phyloP scores from a whole-genome alignment of 2,888 invertebrate genomes.

The Cabera pusaria region DNA sequence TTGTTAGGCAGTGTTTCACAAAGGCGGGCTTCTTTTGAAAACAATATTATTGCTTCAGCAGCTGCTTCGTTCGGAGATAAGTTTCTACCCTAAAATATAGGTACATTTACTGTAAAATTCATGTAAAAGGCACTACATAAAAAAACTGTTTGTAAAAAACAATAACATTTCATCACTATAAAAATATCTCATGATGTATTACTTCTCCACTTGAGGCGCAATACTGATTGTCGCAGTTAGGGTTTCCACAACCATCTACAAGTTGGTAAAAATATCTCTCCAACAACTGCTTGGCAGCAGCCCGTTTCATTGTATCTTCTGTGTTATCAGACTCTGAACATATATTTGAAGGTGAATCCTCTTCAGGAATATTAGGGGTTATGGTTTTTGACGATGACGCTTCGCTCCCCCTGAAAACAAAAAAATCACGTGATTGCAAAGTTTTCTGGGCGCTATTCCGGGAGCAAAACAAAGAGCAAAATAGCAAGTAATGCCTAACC shows the following conservation, averaged over 20 bases:
- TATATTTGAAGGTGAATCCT: slow-evolving; percentile 59
- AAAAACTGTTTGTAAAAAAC: no score
- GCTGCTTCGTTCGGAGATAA: slow-evolving; percentile 95
- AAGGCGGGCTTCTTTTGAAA: slow-evolving; percentile 91
- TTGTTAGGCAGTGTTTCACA: slow-evolving; percentile 90
- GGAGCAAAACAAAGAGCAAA: slow-evolving; percentile 69
- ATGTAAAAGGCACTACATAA: no score
- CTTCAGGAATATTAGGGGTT: slow-evolving; percentile 63
- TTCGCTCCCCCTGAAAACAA: slow-evolving; percentile 74
- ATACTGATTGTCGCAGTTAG: slow-evolving; percentile 91
- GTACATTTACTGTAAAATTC: no score
- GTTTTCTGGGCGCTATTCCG: slow-evolving; percentile 28
- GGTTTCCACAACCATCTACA: slow-evolving; percentile 95
- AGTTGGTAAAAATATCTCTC: slow-evolving; percentile 97
- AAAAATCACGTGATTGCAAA: slow-evolving; percentile 23
- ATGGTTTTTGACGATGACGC: slow-evolving; percentile 76
- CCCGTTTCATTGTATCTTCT: slow-evolving; percentile 88
- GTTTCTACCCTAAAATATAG: slow-evolving; percentile 82
- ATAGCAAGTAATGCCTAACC: slow-evolving; percentile 78
- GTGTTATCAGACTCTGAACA: slow-evolving; percentile 59
- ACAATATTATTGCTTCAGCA: slow-evolving; percentile 93
- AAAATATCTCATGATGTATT: slow-evolving; percentile 34
- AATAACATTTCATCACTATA: no score
- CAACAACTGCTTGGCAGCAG: slow-evolving; percentile 92
- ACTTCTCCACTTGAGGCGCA: slow-evolving; percentile 96